Percentiles rank a stretch among this genome's conserved stretches.
Evolutionary conservation across 2,113 vertebrate species (phyloP).

Genomic region (Crotalus tigris): DNA sequence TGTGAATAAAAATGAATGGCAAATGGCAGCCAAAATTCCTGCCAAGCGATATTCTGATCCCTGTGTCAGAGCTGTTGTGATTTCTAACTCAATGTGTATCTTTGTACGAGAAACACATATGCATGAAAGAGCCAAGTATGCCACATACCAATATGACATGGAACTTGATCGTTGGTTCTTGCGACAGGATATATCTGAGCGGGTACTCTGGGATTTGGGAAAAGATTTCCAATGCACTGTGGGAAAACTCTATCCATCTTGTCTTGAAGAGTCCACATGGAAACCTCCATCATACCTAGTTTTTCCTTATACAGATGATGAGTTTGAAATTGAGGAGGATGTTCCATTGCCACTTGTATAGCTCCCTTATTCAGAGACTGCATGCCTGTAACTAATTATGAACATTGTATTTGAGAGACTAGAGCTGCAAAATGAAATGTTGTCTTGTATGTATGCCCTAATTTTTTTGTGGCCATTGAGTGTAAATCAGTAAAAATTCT

Average conservation of each 20-base stretch:
- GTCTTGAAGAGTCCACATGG: slow-evolving; percentile 95
- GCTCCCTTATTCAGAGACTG: slow-evolving; percentile 56
- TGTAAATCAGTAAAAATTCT: slow-evolving; percentile 69
- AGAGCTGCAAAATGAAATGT: slow-evolving; percentile 57
- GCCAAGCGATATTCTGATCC: slow-evolving; percentile 93
- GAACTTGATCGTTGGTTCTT: slow-evolving; percentile 92
- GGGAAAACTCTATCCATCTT: slow-evolving; percentile 97
- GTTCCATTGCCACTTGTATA: slow-evolving; percentile 87
- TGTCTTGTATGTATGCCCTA: slow-evolving; percentile 72
- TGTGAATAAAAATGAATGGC: slow-evolving; percentile 93
- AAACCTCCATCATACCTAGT: slow-evolving; percentile 96
- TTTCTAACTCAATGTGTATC: slow-evolving; percentile 87
- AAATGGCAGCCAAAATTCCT: slow-evolving; percentile 88
- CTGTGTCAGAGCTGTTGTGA: slow-evolving; percentile 87
- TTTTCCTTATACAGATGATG: slow-evolving; percentile 88
- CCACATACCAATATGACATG: slow-evolving; percentile 90
- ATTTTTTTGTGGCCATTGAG: slow-evolving; percentile 69
- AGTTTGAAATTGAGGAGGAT: slow-evolving; percentile 91
- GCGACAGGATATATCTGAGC: slow-evolving; percentile 90
- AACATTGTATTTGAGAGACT: slow-evolving; percentile 52
- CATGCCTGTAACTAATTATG: slow-evolving; percentile 44
- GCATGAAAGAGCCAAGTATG: slow-evolving; percentile 92
- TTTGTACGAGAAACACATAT: slow-evolving; percentile 95
- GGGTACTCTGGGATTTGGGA: slow-evolving; percentile 93
- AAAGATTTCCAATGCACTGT: slow-evolving; percentile 94